Evolutionary conservation across 2,113 vertebrate species (phyloP).

Genomic region (Aphelocoma coerulescens): DNA sequence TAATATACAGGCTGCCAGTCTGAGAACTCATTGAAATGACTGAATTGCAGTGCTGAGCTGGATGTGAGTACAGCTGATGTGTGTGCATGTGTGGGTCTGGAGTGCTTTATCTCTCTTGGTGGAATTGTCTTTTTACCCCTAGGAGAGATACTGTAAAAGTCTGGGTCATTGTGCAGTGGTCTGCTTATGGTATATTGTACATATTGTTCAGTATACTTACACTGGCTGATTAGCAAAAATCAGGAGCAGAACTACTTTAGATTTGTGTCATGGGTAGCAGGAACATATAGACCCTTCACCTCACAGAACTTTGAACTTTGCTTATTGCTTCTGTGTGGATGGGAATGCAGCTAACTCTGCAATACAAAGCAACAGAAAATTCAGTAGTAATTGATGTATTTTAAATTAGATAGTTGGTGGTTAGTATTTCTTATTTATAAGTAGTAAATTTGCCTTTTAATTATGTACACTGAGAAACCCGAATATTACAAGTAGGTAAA

Average conservation of each 20-base stretch:
- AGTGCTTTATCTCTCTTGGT: background rate
- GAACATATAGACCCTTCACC: background rate
- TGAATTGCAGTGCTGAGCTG: background rate
- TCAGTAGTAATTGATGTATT: background rate
- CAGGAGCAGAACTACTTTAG: background rate
- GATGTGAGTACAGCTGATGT: background rate
- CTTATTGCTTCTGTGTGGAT: background rate
- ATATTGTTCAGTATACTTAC: background rate
- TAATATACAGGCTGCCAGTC: background rate
- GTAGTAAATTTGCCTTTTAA: conserved; percentile 40
- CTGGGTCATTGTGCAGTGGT: background rate
- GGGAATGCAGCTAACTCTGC: background rate
- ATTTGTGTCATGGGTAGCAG: background rate
- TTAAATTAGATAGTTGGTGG: background rate
- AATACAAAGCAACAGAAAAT: background rate
- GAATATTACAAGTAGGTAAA: conserved; percentile 35
- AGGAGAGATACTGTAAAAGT: background rate
- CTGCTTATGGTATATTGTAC: background rate
- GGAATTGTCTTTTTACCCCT: fast-evolving
- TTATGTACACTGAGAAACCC: background rate
- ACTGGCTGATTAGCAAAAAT: background rate
- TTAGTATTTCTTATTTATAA: conserved; percentile 50
- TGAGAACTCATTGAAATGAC: background rate
- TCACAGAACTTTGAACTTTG: background rate
- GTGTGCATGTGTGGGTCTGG: background rate